Evolutionary conservation across 23 tunicate genomes (phyloP).

Genomic region (Oikopleura vanhoeffeni): DNA sequence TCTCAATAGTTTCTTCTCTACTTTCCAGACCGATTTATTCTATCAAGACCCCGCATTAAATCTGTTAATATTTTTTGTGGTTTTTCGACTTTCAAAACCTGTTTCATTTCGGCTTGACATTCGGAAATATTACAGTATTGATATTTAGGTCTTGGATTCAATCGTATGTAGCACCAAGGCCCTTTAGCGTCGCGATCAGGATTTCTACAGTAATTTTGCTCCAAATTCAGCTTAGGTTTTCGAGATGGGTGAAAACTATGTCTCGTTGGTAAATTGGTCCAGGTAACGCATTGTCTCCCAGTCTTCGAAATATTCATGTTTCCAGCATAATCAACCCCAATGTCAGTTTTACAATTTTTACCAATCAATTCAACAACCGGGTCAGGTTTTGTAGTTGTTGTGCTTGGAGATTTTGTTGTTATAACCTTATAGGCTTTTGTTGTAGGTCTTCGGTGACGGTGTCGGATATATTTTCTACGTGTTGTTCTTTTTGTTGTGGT

Average conservation of each 20-base stretch:
- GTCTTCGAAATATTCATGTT: neutral
- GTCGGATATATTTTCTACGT: too few species aligned
- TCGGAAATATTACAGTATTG: neutral
- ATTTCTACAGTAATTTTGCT: neutral
- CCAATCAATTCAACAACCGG: neutral
- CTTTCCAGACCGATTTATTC: too few species aligned
- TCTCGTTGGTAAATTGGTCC: neutral
- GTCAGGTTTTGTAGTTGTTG: neutral
- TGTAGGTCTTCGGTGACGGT: too few species aligned
- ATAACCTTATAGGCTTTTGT: too few species aligned
- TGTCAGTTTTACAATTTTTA: neutral
- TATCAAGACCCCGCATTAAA: too few species aligned
- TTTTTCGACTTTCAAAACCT: neutral
- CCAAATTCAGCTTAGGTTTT: neutral
- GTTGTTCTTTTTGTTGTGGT: neutral
- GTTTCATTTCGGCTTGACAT: neutral
- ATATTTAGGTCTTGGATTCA: neutral
- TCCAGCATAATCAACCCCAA: neutral
- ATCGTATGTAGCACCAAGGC: conserved; percentile 1
- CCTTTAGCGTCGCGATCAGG: neutral
- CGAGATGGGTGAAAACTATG: neutral
- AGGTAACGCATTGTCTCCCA: neutral
- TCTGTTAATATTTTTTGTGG: too few species aligned
- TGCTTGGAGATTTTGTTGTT: neutral
- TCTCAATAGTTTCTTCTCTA: too few species aligned